Conservation (phyloP, 1,140 invertebrate genomes). For the Anastatus disparis region DNA sequence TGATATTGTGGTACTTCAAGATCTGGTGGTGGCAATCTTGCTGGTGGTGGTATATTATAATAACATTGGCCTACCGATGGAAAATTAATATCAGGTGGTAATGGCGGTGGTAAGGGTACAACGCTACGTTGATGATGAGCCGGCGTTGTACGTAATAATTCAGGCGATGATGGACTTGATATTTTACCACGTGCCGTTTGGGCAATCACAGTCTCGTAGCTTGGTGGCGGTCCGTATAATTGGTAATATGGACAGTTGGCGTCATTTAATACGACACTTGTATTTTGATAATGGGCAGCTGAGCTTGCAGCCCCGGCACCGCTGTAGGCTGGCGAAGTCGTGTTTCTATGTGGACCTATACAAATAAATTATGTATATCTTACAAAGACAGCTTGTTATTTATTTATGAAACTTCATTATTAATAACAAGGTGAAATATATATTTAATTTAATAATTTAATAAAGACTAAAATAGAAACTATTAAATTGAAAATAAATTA, state of each 20-base stretch:
- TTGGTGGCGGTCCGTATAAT: conserved; percentile 66
- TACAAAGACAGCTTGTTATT: too few species aligned
- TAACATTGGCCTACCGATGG: not conserved
- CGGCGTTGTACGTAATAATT: conserved; percentile 45
- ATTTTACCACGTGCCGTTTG: conserved; percentile 60
- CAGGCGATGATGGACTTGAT: conserved; percentile 51
- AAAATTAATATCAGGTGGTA: not conserved
- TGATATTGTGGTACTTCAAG: conserved; percentile 36
- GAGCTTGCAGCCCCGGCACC: conserved; percentile 48
- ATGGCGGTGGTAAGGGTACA: conserved; percentile 15
- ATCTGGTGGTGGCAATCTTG: not conserved
- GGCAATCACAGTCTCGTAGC: conserved; percentile 66
- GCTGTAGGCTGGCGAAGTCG: conserved; percentile 46
- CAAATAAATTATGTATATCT: too few species aligned
- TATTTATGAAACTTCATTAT: too few species aligned
- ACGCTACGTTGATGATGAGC: conserved; percentile 42
- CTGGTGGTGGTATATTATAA: not conserved
- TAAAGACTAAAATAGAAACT: too few species aligned
- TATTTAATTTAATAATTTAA: not conserved
- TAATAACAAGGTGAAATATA: too few species aligned
- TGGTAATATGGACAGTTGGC: conserved; percentile 64
- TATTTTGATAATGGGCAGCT: conserved; percentile 61
- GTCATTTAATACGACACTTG: conserved; percentile 60
- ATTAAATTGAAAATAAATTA: too few species aligned
- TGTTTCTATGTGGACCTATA: conserved; percentile 46